Conservation (phyloP, 2,797 vertebrate genomes). For the Borostomias antarcticus region DNA sequence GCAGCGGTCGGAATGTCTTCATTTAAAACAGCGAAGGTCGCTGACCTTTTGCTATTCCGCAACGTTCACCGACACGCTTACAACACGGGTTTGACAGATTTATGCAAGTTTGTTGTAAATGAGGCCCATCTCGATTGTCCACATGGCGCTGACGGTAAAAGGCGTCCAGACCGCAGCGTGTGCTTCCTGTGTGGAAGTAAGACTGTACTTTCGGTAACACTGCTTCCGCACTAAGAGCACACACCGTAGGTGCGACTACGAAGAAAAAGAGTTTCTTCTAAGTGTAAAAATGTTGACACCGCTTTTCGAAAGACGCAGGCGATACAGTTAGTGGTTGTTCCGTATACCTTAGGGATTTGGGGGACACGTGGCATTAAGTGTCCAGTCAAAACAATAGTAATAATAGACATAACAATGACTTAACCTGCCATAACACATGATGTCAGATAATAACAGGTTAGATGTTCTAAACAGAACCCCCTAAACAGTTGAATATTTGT, state of each 20-base stretch:
- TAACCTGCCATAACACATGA: not conserved
- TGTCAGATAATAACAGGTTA: too few relatives aligned
- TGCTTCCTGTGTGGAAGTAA: constrained; percentile 7
- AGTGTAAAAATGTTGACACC: too few relatives aligned
- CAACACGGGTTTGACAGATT: not conserved
- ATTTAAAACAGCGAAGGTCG: not conserved
- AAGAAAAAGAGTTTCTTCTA: not conserved
- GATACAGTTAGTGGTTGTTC: not conserved
- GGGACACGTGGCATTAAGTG: not conserved
- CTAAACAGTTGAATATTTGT: not conserved
- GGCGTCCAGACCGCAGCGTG: not conserved
- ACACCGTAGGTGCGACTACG: not conserved
- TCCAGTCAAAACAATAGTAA: not conserved
- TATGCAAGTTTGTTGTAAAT: not conserved
- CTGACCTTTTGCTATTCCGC: not conserved
- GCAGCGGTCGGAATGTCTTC: not conserved
- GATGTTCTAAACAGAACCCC: not conserved
- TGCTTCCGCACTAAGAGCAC: too few relatives aligned
- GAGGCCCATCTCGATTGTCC: not conserved
- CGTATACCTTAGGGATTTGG: not conserved
- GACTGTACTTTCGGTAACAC: not conserved
- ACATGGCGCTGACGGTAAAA: not conserved
- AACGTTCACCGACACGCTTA: not conserved
- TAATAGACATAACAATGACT: not conserved
- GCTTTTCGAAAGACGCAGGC: too few relatives aligned